A percentile compares a stretch with the other conserved stretches of the same genome.
These are phyloP conservation scores for Nematolebias whitei DNA, from an alignment of 2,113 vertebrate species.

Conservation along the genomic window DNA sequence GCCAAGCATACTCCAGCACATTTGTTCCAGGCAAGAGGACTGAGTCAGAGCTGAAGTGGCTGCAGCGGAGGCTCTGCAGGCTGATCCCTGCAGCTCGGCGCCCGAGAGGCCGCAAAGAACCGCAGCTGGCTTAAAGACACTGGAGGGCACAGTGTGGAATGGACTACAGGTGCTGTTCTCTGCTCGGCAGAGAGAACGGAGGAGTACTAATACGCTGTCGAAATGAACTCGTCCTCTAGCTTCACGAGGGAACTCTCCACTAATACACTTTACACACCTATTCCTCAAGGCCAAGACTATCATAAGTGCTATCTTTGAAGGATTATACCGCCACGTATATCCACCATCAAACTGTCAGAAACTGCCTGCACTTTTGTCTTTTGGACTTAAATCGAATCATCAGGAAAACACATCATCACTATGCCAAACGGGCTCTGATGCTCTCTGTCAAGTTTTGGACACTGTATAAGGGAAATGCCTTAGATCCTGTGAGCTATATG, in stretches of 20 bases:
- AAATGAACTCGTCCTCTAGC: slow-evolving; percentile 60
- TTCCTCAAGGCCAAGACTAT: slow-evolving; percentile 66
- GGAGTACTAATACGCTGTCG: slow-evolving; percentile 54
- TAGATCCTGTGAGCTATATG: slow-evolving; percentile 79
- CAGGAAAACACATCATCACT: slow-evolving; percentile 67
- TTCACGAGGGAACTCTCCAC: slow-evolving; percentile 47
- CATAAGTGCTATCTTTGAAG: slow-evolving; percentile 66
- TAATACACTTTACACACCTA: slow-evolving; percentile 58
- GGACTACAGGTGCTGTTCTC: slow-evolving; percentile 64
- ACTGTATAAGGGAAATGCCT: slow-evolving; percentile 78
- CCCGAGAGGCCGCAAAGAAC: slow-evolving; percentile 42
- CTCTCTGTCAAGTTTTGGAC: slow-evolving; percentile 67
- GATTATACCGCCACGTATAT: slow-evolving; percentile 57
- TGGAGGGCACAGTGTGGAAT: slow-evolving; percentile 62
- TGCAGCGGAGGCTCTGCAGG: slow-evolving; percentile 47
- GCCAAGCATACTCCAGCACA: slow-evolving; percentile 70
- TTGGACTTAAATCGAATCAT: slow-evolving; percentile 72
- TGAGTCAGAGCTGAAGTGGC: slow-evolving; percentile 58
- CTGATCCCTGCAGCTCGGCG: slow-evolving; percentile 35
- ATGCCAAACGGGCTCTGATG: slow-evolving; percentile 65
- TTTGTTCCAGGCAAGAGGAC: slow-evolving; percentile 63
- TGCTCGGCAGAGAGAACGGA: slow-evolving; percentile 49
- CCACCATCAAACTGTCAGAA: slow-evolving; percentile 59
- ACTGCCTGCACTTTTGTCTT: slow-evolving; percentile 71
- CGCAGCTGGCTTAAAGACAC: slow-evolving; percentile 67